A percentile compares a stretch with the other conserved stretches of the same genome.
Conservation (phyloP, 2,113 vertebrate genomes). For the Ceyx cyanopectus region DNA sequence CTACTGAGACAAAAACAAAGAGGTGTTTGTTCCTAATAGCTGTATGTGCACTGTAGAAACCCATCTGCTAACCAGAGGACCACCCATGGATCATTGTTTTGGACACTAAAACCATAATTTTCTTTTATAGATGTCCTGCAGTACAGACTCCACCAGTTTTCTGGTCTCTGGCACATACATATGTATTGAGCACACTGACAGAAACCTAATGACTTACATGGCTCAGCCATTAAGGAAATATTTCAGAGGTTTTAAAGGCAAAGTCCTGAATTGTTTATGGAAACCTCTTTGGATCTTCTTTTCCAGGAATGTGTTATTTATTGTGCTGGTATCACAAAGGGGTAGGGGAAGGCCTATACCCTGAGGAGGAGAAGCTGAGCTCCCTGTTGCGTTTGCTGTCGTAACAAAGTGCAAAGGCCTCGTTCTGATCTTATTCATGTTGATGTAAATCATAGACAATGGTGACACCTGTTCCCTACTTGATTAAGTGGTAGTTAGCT, state of each 20-base stretch:
- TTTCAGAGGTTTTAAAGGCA: slow-evolving; percentile 56
- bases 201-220: slow-evolving; percentile 60
- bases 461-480: neutral
- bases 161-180: slow-evolving; percentile 68
- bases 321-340: slow-evolving; percentile 46
- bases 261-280: slow-evolving; percentile 46
- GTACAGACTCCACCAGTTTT: slow-evolving; percentile 60
- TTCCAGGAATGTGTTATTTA: slow-evolving; percentile 48
- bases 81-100: slow-evolving; percentile 75
- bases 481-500: neutral
- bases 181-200: slow-evolving; percentile 59
- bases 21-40: slow-evolving; percentile 39
- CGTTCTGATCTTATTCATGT: neutral
- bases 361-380: neutral
- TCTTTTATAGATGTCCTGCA: slow-evolving; percentile 64
- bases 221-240: slow-evolving; percentile 44
- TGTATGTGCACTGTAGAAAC: slow-evolving; percentile 43
- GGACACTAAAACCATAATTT: slow-evolving; percentile 56
- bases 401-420: neutral
- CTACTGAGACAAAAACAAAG: slow-evolving; percentile 4
- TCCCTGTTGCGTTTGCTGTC: neutral
- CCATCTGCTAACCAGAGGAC: slow-evolving; percentile 60
- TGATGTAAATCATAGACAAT: neutral
- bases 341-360: neutral
- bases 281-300: slow-evolving; percentile 48